These are phyloP conservation scores for Lydus trimaculatus DNA, from an alignment of 2,888 invertebrate species.

Conservation along the genomic window DNA sequence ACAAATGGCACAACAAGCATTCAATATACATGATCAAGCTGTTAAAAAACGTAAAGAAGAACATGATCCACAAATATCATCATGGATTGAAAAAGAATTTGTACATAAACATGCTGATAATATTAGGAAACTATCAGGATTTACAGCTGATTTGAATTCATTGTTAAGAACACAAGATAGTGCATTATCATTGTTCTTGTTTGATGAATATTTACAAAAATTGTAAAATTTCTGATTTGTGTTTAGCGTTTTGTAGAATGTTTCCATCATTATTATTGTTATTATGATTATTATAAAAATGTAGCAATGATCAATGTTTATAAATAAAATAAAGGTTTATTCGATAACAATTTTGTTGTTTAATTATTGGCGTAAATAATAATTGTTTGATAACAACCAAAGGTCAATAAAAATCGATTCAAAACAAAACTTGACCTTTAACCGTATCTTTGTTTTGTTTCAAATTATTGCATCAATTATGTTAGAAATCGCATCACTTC, in stretches of 20 bases:
- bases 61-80: conserved; percentile 76
- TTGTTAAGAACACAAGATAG: conserved; percentile 69
- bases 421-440: no score
- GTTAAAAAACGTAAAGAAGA: conserved; percentile 64
- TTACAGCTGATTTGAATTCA: conserved; percentile 74
- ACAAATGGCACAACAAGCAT: conserved; percentile 71
- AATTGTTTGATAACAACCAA: no score
- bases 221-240: conserved; percentile 30
- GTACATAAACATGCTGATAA: conserved; percentile 72
- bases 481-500: no score
- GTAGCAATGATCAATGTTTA: background rate
- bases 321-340: background rate
- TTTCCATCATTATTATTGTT: no score
- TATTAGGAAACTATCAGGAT: conserved; percentile 76
- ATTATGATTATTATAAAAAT: no score
- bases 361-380: no score
- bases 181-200: conserved; percentile 74
- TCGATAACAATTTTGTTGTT: no score
- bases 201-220: conserved; percentile 71
- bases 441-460: no score
- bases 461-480: no score
- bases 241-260: background rate
- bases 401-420: no score
- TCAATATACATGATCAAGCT: conserved; percentile 71
- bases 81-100: conserved; percentile 80